Percentiles rank a stretch among this genome's conserved stretches.
phyloP scores from a whole-genome alignment of 2,888 invertebrate species.

The Pristionchus exspectatus region DNA sequence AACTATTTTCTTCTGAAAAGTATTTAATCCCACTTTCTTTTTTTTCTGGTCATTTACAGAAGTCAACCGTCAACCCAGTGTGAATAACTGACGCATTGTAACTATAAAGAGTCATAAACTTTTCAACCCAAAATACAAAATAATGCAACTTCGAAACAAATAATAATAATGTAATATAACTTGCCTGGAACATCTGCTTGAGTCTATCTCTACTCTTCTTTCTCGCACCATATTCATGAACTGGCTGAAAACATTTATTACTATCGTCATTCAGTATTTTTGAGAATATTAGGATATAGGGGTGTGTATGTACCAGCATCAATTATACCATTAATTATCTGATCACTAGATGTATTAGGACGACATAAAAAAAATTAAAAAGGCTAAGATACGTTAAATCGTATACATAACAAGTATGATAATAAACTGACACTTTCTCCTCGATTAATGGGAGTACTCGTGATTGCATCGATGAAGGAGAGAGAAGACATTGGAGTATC shows the following conservation, averaged over 20 bases:
- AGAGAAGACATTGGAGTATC: slow-evolving; percentile 52
- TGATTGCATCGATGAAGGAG: slow-evolving; percentile 53
- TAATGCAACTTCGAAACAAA: neutral
- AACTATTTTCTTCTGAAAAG: too few species aligned
- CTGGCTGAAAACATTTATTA: neutral
- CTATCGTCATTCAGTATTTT: too few species aligned
- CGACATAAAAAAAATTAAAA: neutral
- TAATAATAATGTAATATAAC: neutral
- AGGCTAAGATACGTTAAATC: neutral
- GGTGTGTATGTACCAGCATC: too few species aligned
- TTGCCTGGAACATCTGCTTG: slow-evolving; percentile 43
- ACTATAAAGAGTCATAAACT: too few species aligned
- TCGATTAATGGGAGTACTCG: slow-evolving; percentile 50
- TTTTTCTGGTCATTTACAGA: too few species aligned
- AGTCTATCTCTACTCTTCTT: slow-evolving; percentile 47
- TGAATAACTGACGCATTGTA: neutral
- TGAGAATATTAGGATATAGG: too few species aligned
- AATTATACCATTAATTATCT: neutral
- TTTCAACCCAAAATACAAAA: neutral
- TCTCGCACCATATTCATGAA: neutral
- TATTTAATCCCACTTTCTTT: too few species aligned
- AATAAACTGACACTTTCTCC: slow-evolving; percentile 24
- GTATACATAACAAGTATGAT: neutral
- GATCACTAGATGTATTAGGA: neutral
- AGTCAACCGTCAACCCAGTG: neutral